Evolutionary conservation across 2,888 invertebrate species (phyloP).

Genomic region (Drosophila vallismaia): DNA sequence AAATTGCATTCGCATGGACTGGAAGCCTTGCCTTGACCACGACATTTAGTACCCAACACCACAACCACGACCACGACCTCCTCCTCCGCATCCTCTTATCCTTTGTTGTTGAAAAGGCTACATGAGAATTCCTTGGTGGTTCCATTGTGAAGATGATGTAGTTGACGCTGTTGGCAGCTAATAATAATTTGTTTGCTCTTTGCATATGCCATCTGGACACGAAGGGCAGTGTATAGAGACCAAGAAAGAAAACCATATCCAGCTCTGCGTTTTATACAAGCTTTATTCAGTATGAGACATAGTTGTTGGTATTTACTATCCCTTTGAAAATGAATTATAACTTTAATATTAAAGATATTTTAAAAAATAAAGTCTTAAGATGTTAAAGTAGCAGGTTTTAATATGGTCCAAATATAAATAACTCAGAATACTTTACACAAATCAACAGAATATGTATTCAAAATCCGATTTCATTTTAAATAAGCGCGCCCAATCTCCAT

Average conservation of each 20-base stretch:
- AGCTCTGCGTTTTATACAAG: too few species aligned
- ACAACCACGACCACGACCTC: background rate
- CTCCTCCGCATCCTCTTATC: constrained; percentile 15
- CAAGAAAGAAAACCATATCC: constrained; percentile 2
- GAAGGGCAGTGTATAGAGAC: constrained; percentile 12
- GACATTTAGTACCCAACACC: constrained; percentile 32
- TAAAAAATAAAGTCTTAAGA: too few species aligned
- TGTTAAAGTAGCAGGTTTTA: too few species aligned
- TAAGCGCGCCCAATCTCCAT: background rate
- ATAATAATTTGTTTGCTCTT: constrained; percentile 77
- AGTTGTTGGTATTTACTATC: too few species aligned
- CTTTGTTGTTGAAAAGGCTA: constrained; percentile 33
- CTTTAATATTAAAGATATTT: too few species aligned
- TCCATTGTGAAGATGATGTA: constrained; percentile 72
- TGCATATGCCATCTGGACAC: constrained; percentile 72
- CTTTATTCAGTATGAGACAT: too few species aligned
- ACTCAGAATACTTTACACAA: too few species aligned
- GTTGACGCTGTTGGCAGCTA: constrained; percentile 72
- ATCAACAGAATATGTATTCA: too few species aligned
- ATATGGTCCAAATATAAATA: too few species aligned
- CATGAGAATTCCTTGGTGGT: constrained; percentile 68
- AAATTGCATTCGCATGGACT: constrained; percentile 43
- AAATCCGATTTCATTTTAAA: background rate
- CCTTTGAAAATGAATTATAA: too few species aligned
- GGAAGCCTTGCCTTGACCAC: constrained; percentile 50